Base-by-base conservation (phyloP, 2,113 vertebrate species). In the Smithornis capensis region DNA sequence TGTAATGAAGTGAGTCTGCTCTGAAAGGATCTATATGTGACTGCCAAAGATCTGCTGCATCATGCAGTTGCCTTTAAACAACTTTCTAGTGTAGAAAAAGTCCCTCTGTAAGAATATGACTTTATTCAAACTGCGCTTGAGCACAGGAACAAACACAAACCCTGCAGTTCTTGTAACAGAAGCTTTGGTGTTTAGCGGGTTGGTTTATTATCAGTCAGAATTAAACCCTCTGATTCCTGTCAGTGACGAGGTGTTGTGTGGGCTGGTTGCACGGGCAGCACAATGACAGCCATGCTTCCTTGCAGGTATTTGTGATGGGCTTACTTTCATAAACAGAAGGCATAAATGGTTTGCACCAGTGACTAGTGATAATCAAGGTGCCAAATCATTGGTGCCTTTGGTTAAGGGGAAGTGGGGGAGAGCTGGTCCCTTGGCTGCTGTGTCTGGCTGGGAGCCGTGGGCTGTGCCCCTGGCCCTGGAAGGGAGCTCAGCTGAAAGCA, bases 301-400 rank as follows among this genome's bases (percentile, higher is more conserved):
- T 50, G 31, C 4, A 38, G 38, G 29, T 31, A 9, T 19, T 52
- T 64, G 38, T 60, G 33, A 55, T 0, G 1, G 38, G 29, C 13
- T 89, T 56, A 12, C 14, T 49, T 25, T 57, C 22, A 16, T 15
- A 64, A 76, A 67, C 21, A 33, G 49, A 67, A 75, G 24, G 5
- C 7, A 7, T 5, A 9, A 28, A n/a, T 0, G 0, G 9, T 28
- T 35, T 79, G 50, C 23, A 15, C 25, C 47, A 15, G 5, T 7
- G 44, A 47, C 8, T 17, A 37, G 44, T 42, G 38, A 24, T 59
- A 56, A 28, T 37, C 23, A 55, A 86, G 15, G 18, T 45, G n/a
- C 27, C 17, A 42, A 59, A 63, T 19, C 19, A 5, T 4, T 4
- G 28, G 22, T 73, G 65, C 27, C 22, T 24, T 57, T 19, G 42